phyloP scores from a whole-genome alignment of 2,797 vertebrate species.

The Girardinus metallicus region DNA sequence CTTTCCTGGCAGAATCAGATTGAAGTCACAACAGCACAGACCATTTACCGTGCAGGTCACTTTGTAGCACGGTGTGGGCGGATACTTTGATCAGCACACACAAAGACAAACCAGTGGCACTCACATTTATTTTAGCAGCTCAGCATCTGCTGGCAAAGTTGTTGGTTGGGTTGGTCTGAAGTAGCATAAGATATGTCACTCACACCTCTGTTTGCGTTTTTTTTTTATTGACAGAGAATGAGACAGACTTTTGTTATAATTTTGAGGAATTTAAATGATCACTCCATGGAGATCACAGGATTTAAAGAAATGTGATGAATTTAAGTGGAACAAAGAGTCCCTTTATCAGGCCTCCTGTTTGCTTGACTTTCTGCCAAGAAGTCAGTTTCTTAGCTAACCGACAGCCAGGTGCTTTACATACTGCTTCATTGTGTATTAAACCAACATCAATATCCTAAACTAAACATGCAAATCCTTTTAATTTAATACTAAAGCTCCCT shows the following conservation, averaged over 20 bases:
- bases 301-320: constrained; percentile 33
- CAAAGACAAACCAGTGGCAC: background rate
- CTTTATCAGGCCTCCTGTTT: constrained; percentile 21
- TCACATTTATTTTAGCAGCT: background rate
- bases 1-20: background rate
- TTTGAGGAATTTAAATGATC: constrained; percentile 59
- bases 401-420: background rate
- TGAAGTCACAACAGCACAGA: constrained; percentile 17
- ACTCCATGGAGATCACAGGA: constrained; percentile 26
- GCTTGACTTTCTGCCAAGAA: constrained; percentile 1
- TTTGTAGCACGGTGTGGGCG: background rate
- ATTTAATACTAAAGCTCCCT: background rate
- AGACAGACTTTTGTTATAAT: constrained; percentile 66
- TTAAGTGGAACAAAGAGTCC: background rate
- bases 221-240: constrained; percentile 16
- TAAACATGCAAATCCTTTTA: background rate
- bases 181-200: constrained; percentile 30
- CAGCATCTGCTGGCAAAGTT: background rate
- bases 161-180: background rate
- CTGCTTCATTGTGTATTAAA: background rate
- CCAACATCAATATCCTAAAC: background rate
- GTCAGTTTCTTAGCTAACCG: background rate
- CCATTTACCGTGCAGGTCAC: background rate
- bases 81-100: background rate
- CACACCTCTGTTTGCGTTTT: constrained; percentile 40